phyloP scores from a whole-genome alignment of 2,888 invertebrate species.

The Gasteruption jaculator region DNA sequence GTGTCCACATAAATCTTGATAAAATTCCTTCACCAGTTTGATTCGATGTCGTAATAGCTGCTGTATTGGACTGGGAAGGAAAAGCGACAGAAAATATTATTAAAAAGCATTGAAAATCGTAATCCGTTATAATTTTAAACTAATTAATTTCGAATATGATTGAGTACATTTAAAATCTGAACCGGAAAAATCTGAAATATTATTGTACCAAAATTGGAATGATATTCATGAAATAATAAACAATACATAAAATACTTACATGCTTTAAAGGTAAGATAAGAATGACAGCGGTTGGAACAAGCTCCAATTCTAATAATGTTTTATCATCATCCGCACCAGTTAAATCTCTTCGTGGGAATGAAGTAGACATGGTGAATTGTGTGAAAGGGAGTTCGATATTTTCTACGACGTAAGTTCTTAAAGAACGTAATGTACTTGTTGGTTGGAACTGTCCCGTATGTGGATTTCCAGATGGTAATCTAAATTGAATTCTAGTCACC shows the following conservation, averaged over 20 bases:
- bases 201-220: too few relatives aligned
- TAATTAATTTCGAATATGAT: slow-evolving; percentile 5
- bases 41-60: slow-evolving; percentile 39
- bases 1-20: slow-evolving; percentile 57
- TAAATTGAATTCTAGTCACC: slow-evolving; percentile 76
- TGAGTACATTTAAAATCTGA: background rate
- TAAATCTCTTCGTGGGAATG: slow-evolving; percentile 72
- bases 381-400: slow-evolving; percentile 55
- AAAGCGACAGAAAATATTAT: too few relatives aligned
- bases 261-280: slow-evolving; percentile 64
- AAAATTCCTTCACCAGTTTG: slow-evolving; percentile 53
- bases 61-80: slow-evolving; percentile 28
- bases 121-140: slow-evolving; percentile 8
- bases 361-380: slow-evolving; percentile 69
- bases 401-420: slow-evolving; percentile 56
- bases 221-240: background rate
- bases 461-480: slow-evolving; percentile 75
- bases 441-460: slow-evolving; percentile 71
- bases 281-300: slow-evolving; percentile 73
- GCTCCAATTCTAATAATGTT: slow-evolving; percentile 62
- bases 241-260: slow-evolving; percentile 24
- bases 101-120: too few relatives aligned
- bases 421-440: slow-evolving; percentile 59
- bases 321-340: slow-evolving; percentile 54
- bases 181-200: background rate